Conservation (phyloP, 2,113 vertebrate genomes). For the Oxyruncus cristatus region DNA sequence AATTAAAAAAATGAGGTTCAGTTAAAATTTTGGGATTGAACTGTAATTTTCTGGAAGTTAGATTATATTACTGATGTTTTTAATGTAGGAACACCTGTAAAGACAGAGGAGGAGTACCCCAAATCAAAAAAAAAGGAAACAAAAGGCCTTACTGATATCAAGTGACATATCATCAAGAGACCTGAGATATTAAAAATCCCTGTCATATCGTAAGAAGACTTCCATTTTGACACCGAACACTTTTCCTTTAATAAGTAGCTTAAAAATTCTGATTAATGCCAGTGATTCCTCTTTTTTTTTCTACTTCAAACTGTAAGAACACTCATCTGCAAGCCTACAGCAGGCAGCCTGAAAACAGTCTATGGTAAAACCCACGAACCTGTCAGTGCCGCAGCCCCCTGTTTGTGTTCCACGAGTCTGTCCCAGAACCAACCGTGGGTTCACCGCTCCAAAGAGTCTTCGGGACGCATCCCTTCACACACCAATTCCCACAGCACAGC, state of each 20-base stretch:
- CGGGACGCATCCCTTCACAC: accelerated
- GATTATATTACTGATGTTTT: not conserved
- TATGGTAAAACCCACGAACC: not conserved
- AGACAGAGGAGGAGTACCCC: not conserved
- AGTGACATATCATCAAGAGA: not conserved
- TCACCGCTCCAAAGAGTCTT: not conserved
- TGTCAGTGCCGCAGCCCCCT: accelerated
- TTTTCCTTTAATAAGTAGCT: not conserved
- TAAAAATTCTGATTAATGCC: not conserved
- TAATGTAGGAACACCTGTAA: not conserved
- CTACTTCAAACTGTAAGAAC: not conserved
- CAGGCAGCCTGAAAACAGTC: not conserved
- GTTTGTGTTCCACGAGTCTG: too few species aligned
- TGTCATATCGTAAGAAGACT: not conserved
- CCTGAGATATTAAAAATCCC: not conserved
- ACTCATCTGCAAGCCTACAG: not conserved
- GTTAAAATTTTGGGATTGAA: not conserved
- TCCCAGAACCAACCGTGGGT: accelerated
- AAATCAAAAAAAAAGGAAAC: not conserved
- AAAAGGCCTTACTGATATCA: not conserved
- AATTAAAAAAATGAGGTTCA: not conserved
- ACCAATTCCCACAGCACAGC: not conserved
- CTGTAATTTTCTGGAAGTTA: not conserved
- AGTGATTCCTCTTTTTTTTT: not conserved
- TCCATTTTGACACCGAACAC: not conserved